These are phyloP conservation scores for Mystacornis crossleyi DNA, from an alignment of 2,113 vertebrate genomes.

Conservation along the genomic window DNA sequence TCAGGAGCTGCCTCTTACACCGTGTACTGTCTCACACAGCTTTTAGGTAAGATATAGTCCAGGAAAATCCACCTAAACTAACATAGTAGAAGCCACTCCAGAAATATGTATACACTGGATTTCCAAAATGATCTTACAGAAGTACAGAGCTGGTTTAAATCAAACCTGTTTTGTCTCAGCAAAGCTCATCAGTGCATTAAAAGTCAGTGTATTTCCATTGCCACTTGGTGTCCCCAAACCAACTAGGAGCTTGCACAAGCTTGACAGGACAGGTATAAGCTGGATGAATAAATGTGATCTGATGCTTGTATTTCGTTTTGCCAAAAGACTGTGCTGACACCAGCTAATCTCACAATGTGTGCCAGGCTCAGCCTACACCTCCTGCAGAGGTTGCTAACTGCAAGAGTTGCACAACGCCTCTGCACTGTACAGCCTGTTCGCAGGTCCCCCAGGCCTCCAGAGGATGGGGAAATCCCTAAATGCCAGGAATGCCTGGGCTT, in stretches of 20 bases:
- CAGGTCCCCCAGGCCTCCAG: background rate
- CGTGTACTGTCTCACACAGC: background rate
- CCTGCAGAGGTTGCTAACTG: background rate
- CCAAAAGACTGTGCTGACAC: background rate
- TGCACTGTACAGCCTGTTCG: background rate
- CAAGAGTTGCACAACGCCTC: background rate
- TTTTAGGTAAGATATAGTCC: background rate
- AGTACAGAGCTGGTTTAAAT: background rate
- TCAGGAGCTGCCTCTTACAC: background rate
- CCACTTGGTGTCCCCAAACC: slow-evolving; percentile 39
- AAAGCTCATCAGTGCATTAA: background rate
- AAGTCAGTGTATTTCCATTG: background rate
- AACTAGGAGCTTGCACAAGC: background rate
- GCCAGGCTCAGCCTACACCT: background rate
- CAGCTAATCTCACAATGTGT: background rate
- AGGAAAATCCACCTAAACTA: background rate
- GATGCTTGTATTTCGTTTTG: background rate
- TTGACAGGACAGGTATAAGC: background rate
- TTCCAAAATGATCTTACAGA: background rate
- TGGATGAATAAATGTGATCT: background rate
- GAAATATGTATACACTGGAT: rapidly evolving
- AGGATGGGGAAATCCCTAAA: background rate
- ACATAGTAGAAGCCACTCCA: background rate
- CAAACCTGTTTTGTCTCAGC: background rate
- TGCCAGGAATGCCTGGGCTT: background rate